Percentiles rank a stretch among this genome's conserved stretches.
Evolutionary conservation across 2,113 vertebrate species (phyloP).

Genomic region (Ochotona princeps): DNA sequence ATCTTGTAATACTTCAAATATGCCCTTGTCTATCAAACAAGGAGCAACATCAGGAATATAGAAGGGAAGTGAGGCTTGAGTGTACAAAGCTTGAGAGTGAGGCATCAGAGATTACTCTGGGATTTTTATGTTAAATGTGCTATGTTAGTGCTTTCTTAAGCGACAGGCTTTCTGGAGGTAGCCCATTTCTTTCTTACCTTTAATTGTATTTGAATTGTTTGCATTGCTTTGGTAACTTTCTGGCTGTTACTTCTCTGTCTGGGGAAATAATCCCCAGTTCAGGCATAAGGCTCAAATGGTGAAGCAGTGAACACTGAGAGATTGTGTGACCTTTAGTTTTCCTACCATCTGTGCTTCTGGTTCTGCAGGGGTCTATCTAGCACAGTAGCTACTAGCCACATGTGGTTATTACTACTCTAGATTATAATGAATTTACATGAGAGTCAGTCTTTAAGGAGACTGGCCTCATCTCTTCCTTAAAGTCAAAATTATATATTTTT

Average conservation of each 20-base stretch:
- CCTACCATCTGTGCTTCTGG: background rate
- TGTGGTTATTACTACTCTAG: background rate
- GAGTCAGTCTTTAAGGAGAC: background rate
- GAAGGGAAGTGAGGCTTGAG: background rate
- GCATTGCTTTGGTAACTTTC: slow-evolving; percentile 37
- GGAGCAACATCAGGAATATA: background rate
- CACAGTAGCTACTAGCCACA: background rate
- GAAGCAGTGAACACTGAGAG: slow-evolving; percentile 20
- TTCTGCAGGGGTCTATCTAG: background rate
- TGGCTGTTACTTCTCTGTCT: slow-evolving; percentile 14
- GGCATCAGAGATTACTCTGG: slow-evolving; percentile 4
- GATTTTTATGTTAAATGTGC: slow-evolving; percentile 33
- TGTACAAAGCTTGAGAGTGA: background rate
- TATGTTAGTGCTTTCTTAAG: background rate
- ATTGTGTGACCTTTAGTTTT: slow-evolving; percentile 33
- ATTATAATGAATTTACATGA: background rate
- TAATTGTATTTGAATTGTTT: slow-evolving; percentile 39
- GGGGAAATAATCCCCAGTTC: slow-evolving; percentile 42
- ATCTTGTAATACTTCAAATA: slow-evolving; percentile 49
- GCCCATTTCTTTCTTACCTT: background rate
- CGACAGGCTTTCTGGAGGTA: slow-evolving; percentile 8
- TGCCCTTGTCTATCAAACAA: background rate
- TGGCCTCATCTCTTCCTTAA: slow-evolving; percentile 23
- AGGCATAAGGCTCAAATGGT: slow-evolving; percentile 31
- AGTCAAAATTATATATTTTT: slow-evolving; percentile 25